Evolutionary conservation across 2,888 invertebrate species (phyloP), one percentile per base, ranked within the genome.

Genomic region (Drosophila infuscata): DNA sequence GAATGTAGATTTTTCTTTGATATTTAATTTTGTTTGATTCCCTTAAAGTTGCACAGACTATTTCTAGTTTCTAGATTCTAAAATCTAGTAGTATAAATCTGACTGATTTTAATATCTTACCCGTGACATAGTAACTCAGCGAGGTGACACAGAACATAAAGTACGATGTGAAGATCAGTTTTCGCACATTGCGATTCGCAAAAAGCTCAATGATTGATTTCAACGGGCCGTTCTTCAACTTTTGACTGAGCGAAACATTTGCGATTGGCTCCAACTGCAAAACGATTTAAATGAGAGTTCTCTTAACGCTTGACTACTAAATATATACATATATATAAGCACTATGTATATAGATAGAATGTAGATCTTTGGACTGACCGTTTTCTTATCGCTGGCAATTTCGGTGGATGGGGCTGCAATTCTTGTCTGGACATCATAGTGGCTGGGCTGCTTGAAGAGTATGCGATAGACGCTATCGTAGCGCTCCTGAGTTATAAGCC

Each of bases 401-500:
- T 83, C 89, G 35, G 83, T 68, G 17, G 78, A 30, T 32, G 78
- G 60, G 56, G 80, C 57, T 54, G 80, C 57, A 43, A 70, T 30
- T 3, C 74, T 57, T 3, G 82, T 56, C 48, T 91, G 83, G 51
- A 92, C 84, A 66, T 91, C 89, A 72, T 90, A 93, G 61, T 92
- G 88, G 43, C 91, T 90, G 20, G 91, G 90, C 66, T 92, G 90
- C 33, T 91, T 92, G 72, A 93, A 93, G 38, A 93, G 85, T 65
- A 93, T 91, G 70, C 76, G 84, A 66, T 93, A 94, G 46, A 94
- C 94, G 15, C 94, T 93, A 8, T 92, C 89, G 36, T 93, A 91
- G 20, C 93, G 93, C 64, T 93, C 93, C 75, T 94, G 93, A 0
- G 93, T 92, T 62, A 94, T 91, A 35, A 95, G 91, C 94, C 94